Evolutionary conservation across 2,888 invertebrate species (phyloP), one percentile per base, ranked within the genome.

Genomic region (Ormyrus thymus): DNA sequence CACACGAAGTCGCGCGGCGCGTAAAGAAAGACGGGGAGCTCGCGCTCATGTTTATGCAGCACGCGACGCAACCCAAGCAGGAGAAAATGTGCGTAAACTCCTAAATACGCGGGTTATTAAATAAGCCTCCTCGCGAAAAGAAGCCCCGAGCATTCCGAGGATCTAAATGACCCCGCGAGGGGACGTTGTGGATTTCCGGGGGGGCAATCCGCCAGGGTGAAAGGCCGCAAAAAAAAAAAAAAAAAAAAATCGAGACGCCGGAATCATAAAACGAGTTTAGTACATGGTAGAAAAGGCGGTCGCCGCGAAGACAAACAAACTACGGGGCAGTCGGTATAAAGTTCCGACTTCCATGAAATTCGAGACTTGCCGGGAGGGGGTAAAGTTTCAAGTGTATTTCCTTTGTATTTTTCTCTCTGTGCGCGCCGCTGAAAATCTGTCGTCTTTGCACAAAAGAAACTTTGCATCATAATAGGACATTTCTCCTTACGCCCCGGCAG

Each of bases 391-490:
- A 50, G 50, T 15, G 50, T 53, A 10, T 45, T 53, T 56, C 58
- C 61, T 59, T 75, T 68, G 51, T 74, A 46, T 65, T 56, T 74
- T 75, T 66, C 29, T 29, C 29, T 29, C 74, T n/a, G 7, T 45
- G 43, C 53, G 13, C 55, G 45, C 55, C 6, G 46, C 6, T 48
- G 15, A 1, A 29, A 29, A 29, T 29, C 29, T 29, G 29, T 29
- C 29, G 29, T 50, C 45, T 55, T 68, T 55, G 55, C 55, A 59
- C 29, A 62, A 72, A 61, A 62, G 62, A 62, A 72, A 64, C 62
- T 61, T 55, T 11, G 51, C 55, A 15, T 45, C 55, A 55, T 72
- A 72, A 72, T 15, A 50, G 55, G 13, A 7, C n/a, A 55, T 64
- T 64, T 62, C 46, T 62, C 15, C 15, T 62, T 72, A 62, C 62